Percentiles rank a stretch among this genome's conserved stretches.
phyloP scores from a whole-genome alignment of 2,888 invertebrate genomes.

The Operophtera brumata region DNA sequence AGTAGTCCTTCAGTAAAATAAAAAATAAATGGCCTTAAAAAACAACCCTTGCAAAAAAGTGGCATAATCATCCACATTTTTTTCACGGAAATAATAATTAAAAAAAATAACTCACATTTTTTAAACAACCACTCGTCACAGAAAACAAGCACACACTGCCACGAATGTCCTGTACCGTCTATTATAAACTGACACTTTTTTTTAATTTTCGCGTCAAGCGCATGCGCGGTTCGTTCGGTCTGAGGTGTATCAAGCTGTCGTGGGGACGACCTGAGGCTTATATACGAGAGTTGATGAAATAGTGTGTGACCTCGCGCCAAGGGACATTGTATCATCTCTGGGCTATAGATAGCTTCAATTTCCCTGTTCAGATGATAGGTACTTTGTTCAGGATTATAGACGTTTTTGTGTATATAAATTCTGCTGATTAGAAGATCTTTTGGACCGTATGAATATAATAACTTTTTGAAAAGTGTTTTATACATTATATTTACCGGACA shows the following conservation, averaged over 20 bases:
- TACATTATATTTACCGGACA: no score
- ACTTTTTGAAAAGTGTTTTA: no score
- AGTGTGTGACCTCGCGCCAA: slow-evolving; percentile 2
- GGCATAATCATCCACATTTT: not conserved
- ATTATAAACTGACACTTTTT: slow-evolving; percentile 26
- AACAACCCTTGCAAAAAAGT: no score
- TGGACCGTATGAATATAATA: no score
- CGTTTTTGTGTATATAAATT: no score
- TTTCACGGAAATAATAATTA: not conserved
- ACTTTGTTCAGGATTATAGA: not conserved
- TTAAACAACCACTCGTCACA: slow-evolving; percentile 31
- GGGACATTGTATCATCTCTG: slow-evolving; percentile 5
- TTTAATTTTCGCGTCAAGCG: slow-evolving; percentile 4
- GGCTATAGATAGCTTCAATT: not conserved
- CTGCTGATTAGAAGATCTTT: no score
- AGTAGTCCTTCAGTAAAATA: no score
- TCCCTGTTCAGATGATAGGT: not conserved
- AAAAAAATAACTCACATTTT: slow-evolving; percentile 29
- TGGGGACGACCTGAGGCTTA: not conserved
- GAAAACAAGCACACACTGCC: slow-evolving; percentile 28
- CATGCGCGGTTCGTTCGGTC: not conserved
- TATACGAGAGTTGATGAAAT: slow-evolving; percentile 18
- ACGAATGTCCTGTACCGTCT: slow-evolving; percentile 16
- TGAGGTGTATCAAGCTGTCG: slow-evolving; percentile 7
- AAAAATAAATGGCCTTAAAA: not conserved